Evolutionary conservation across 2,797 vertebrate species (phyloP).

Genomic region (Channallabes apus): DNA sequence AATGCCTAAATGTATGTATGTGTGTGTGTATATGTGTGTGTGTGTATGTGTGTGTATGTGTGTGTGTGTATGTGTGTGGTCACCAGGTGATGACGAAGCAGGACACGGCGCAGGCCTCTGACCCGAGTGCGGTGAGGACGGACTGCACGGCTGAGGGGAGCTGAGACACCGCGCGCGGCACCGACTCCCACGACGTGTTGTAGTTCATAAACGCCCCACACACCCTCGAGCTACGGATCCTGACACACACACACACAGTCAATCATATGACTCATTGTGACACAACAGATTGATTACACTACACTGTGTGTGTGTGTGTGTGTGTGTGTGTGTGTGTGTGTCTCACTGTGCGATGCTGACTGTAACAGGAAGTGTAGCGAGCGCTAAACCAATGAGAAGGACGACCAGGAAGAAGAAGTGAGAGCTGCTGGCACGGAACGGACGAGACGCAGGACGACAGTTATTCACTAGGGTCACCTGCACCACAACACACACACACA

Average conservation of each 20-base stretch:
- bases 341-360: constrained; percentile 86
- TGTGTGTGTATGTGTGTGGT: constrained; percentile 2
- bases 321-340: constrained; percentile 20
- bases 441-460: constrained; percentile 81
- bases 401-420: constrained; percentile 92
- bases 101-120: constrained; percentile 89
- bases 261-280: not conserved
- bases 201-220: constrained; percentile 89
- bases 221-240: constrained; percentile 84
- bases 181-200: constrained; percentile 82
- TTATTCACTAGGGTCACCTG: constrained; percentile 86
- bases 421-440: constrained; percentile 90
- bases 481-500: constrained; percentile 4
- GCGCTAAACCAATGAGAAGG: constrained; percentile 84
- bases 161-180: constrained; percentile 69
- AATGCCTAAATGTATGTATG: no score
- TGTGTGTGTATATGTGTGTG: no score
- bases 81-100: constrained; percentile 89
- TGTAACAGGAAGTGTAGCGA: constrained; percentile 83
- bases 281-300: not conserved
- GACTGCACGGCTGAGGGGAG: constrained; percentile 68
- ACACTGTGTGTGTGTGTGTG: constrained; percentile 21
- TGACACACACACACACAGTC: constrained; percentile 56
- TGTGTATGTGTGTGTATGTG: no score
- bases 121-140: constrained; percentile 74